Percentiles rank a stretch among this genome's conserved stretches.
phyloP scores from a whole-genome alignment of 2,797 vertebrate genomes.

The Spondyliosoma cantharus region DNA sequence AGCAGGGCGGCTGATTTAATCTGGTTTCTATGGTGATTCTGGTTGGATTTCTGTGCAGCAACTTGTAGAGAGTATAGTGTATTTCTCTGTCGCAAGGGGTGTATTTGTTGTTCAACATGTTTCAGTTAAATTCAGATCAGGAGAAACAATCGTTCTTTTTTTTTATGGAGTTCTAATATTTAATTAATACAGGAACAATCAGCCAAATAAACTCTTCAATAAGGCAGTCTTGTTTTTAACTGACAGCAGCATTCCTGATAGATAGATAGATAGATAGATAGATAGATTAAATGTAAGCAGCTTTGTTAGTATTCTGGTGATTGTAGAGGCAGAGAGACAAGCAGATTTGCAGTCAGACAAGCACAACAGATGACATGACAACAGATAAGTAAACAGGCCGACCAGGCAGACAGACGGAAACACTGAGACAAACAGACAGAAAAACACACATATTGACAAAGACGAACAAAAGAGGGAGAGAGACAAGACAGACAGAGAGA shows the following conservation, averaged over 20 bases:
- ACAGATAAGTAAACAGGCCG: constrained; percentile 51
- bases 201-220: neutral
- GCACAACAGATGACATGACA: constrained; percentile 25
- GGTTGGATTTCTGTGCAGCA: neutral
- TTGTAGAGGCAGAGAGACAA: constrained; percentile 36
- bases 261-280: neutral
- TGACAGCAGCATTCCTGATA: constrained; percentile 48
- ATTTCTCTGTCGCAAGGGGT: neutral
- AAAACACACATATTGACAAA: constrained; percentile 56
- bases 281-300: neutral
- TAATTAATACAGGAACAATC: too few relatives aligned
- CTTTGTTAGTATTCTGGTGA: constrained; percentile 20
- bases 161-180: neutral
- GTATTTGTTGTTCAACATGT: too few relatives aligned
- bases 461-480: constrained; percentile 64
- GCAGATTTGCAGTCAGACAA: constrained; percentile 42
- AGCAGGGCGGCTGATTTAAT: too few relatives aligned
- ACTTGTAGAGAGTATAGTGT: neutral
- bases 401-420: constrained; percentile 44
- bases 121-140: neutral
- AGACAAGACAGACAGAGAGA: constrained; percentile 74
- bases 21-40: neutral
- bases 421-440: constrained; percentile 38
- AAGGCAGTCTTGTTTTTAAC: constrained; percentile 24
- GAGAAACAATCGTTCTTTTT: neutral